A percentile compares a stretch with the other conserved stretches of the same genome.
Evolutionary conservation across 2,888 invertebrate species (phyloP).

Genomic region (Phyllotreta striolata): DNA sequence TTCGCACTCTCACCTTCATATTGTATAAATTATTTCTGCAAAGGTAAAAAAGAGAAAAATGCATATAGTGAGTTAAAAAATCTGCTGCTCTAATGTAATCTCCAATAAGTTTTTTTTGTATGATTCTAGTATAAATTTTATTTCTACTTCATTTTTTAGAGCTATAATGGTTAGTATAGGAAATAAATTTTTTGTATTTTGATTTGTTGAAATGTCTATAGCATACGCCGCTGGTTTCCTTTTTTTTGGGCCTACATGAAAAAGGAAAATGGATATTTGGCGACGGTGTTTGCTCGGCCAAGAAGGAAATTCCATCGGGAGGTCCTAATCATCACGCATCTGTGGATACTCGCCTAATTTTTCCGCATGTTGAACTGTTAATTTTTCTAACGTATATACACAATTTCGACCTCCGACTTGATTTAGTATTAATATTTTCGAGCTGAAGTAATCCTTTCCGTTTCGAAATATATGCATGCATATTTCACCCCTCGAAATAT

Average conservation of each 20-base stretch:
- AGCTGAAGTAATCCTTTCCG: neutral
- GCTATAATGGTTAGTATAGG: too few species aligned
- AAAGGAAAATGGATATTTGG: conserved; percentile 8
- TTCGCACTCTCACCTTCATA: too few species aligned
- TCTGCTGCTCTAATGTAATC: too few species aligned
- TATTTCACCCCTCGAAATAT: too few species aligned
- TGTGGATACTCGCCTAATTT: conserved; percentile 8
- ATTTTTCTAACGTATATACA: conserved; percentile 5
- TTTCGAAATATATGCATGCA: neutral
- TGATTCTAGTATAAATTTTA: too few species aligned
- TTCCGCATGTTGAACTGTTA: neutral
- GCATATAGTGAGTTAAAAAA: too few species aligned
- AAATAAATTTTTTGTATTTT: neutral
- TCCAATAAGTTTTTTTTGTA: too few species aligned
- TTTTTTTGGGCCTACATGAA: conserved; percentile 1
- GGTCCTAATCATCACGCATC: conserved; percentile 14
- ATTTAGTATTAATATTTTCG: neutral
- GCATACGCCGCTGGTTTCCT: conserved; percentile 3
- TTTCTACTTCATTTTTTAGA: too few species aligned
- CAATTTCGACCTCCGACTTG: neutral
- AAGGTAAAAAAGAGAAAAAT: too few species aligned
- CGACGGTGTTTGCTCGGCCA: conserved; percentile 16
- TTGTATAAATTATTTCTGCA: too few species aligned
- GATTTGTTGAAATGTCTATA: neutral
- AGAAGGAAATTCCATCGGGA: conserved; percentile 15